Evolutionary conservation across 1,140 invertebrate species (phyloP), one percentile per base, ranked within the genome.

Genomic region (Drosophila ogumai): DNA sequence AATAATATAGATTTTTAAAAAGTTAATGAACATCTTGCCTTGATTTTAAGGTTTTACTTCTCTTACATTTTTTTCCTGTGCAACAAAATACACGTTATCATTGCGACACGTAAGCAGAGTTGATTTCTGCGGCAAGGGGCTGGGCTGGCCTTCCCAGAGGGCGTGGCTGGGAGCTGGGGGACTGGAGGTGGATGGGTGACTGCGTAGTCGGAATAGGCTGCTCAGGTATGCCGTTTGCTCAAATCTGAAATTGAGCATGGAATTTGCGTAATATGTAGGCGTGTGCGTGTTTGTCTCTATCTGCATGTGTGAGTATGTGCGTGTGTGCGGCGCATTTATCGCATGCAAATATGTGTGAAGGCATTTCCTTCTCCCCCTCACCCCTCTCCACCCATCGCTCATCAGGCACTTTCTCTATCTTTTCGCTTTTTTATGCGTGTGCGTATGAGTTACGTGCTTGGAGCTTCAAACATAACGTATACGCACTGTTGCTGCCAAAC

Each of bases 231-330:
- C 76, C 75, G 76, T 79, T 78, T 78, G 75, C 75, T 79, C 75
- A 79, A 79, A 79, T 79, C 77, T 79, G 75, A 79, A 79, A 79
- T 79, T 79, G 77, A 79, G 77, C 75, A 79, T 79, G 77, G 77
- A 79, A 79, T 79, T 79, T 79, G 76, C 68, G 77, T 79, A 79
- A 79, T 79, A 79, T 74, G 75, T 79, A 57, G 77, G 75, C 67
- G 55, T 78, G 59, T 69, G 43, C 46, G 76, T 77, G 65, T 61
- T 9, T 59, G 55, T 41, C 52, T 49, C 10, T 31, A 25, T 43
- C 17, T 34, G 6, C 10, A 43, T 64, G 52, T 77, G 65, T 43
- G 31, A 41, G 64, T 69, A 28, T 69, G 25, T 75, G 34, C 57
- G 38, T 61, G 38, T 77, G 55, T 77, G 31, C 63, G 66, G 41